These are phyloP conservation scores for Gavialis gangeticus DNA, from an alignment of 2,113 vertebrate genomes.

Conservation along the genomic window DNA sequence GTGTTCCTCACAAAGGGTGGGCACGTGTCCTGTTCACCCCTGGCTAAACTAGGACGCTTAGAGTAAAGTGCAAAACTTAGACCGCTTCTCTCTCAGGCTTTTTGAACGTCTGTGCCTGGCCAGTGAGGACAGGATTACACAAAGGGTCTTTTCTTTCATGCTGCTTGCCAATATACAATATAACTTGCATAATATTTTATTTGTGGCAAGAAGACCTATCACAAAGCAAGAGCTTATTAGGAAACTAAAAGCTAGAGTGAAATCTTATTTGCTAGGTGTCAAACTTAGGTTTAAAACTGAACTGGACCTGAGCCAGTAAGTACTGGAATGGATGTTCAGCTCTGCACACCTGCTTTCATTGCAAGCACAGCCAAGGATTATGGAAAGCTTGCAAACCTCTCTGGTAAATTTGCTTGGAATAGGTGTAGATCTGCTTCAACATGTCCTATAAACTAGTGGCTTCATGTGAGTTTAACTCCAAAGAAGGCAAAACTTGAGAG, in stretches of 20 bases:
- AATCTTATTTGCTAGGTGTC: no score
- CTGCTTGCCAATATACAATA: not conserved
- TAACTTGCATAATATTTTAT: not conserved
- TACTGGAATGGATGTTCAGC: not conserved
- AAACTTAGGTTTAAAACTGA: no score
- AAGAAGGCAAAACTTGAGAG: not conserved
- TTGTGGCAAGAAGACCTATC: not conserved
- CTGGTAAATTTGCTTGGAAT: not conserved
- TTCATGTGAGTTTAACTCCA: not conserved
- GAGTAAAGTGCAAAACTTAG: no score
- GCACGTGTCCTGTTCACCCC: no score
- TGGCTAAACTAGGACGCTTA: no score
- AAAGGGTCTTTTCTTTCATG: not conserved
- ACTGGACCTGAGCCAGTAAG: no score
- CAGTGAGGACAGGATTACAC: not conserved
- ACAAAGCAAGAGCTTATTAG: no score
- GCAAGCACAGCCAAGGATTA: accelerated
- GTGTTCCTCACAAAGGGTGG: no score
- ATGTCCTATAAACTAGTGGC: not conserved
- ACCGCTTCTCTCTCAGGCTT: no score
- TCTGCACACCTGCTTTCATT: not conserved
- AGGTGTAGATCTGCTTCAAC: no score
- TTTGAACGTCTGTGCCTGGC: no score
- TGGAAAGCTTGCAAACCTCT: not conserved
- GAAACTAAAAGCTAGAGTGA: no score